Evolutionary conservation across 2,113 vertebrate species (phyloP), one percentile per base, ranked within the genome.

Genomic region (Actenoides lindsayi): DNA sequence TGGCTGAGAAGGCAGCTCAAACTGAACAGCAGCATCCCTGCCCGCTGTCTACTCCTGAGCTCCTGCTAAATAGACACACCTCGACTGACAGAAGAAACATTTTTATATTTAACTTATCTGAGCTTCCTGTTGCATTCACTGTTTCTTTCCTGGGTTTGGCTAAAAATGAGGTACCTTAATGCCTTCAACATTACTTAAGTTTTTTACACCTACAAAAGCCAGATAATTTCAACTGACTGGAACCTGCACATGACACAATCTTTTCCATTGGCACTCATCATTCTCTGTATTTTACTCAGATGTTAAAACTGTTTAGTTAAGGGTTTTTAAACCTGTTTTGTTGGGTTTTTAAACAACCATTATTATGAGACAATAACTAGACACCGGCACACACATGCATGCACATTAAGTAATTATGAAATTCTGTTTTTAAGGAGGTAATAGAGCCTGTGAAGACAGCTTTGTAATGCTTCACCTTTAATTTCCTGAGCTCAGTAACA

Each of bases 51-150:
- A 1, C 46, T 50, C 44, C 20, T 35, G 9, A 24, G 1, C 41
- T 44, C n/a, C 20, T 31, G 8, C 28, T 69, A 16, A 21, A 63
- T 9, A 54, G 2, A 63, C 11, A 6, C 6, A 18, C 11, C 27
- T 78, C 4, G 0, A 67, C 1, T 8, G 9, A 15, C n/a, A 44
- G 20, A 51, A 64, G 37, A 39, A 23, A 9, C 10, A 16, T 19
- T 51, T 75, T 50, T 18, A 30, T 6, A 59, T 30, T 53, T 31
- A 59, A 42, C 20, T 37, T 31, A 37, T 5, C 20, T 5, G 14
- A 85, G 37, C 16, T 48, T 31, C 13, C 44, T 39, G 17, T 25
- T 84, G 41, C 4, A 25, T 19, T 75, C 28, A 8, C 18, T 41
- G 11, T 64, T 77, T 83, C 13, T 31, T 44, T 41, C 17, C 10